Conservation (phyloP, 2,888 invertebrate genomes). For the Petrolisthes manimaculis region DNA sequence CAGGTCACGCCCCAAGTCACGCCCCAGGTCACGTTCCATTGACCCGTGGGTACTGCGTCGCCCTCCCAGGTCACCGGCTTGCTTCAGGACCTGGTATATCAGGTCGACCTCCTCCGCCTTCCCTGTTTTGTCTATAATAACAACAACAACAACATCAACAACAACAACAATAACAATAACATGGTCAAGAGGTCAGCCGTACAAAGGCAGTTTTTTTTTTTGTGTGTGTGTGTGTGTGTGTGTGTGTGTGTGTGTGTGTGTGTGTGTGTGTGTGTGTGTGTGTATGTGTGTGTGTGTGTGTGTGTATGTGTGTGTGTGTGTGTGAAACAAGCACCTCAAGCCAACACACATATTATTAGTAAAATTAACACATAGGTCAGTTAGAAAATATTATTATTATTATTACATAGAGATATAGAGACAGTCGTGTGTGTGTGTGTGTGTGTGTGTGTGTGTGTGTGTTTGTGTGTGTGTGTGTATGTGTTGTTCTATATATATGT, state of each 20-base stretch:
- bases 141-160: too few relatives aligned
- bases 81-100: conserved; percentile 94
- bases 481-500: too few relatives aligned
- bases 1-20: conserved; percentile 59
- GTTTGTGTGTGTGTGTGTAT: too few relatives aligned
- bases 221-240: too few relatives aligned
- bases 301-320: neutral
- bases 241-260: too few relatives aligned
- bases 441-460: too few relatives aligned
- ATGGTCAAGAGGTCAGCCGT: too few relatives aligned
- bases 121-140: conserved; percentile 59
- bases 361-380: too few relatives aligned
- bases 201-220: too few relatives aligned
- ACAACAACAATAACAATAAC: too few relatives aligned
- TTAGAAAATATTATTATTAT: neutral
- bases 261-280: neutral
- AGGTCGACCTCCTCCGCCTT: conserved; percentile 82
- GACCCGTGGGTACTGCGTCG: conserved; percentile 64
- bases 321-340: neutral
- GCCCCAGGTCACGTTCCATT: conserved; percentile 58
- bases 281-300: neutral
- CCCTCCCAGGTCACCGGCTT: conserved; percentile 84
- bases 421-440: too few relatives aligned
- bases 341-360: too few relatives aligned
- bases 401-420: neutral